Evolutionary conservation across 2,113 vertebrate species (phyloP), one percentile per base, ranked within the genome.

Genomic region (Boulengeromyrus knoepffleri): DNA sequence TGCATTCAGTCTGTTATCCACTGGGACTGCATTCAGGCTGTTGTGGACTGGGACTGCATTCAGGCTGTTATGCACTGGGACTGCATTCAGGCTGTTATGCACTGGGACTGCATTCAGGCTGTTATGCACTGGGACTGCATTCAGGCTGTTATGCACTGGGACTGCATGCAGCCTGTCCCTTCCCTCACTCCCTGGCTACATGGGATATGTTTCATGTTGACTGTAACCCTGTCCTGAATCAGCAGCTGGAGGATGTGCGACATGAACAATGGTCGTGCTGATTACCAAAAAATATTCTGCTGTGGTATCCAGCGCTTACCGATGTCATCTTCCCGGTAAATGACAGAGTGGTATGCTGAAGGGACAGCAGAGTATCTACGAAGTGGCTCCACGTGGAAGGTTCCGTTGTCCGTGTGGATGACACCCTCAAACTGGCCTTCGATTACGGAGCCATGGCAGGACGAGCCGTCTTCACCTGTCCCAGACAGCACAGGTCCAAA

Each of bases 361-460:
- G 89, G 49, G 17, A 1, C 89, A 50, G 50, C 90, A 88, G 46
- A 90, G 84, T 94, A 94, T 91, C 93, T 94, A 0, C 93, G 83
- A 5, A 93, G 36, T 0, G 96, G 92, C 87, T 97, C 96, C 8
- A 97, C 87, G 27, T 97, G 95, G 89, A 94, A 97, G 2, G 94
- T 97, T 8, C 95, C 96, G 0, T 96, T 96, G 52, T 89, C 66
- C 9, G 96, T 96, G 21, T 92, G 90, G 89, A 97, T 95, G 88
- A 93, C 95, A 45, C 97, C 97, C 91, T 97, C 96, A 92, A 97
- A 97, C 89, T 93, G 95, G 39, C 97, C 96, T 77, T 94, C 62
- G 3, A 96, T 91, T 53, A 97, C 92, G 7, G 96, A 96, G 0
- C 97, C 96, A 0, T 97, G 94, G 91, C 97, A 97, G n/a, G 92